Evolutionary conservation across 1,140 invertebrate species (phyloP), one percentile per base, ranked within the genome.

Genomic region (Colletes latitarsis): DNA sequence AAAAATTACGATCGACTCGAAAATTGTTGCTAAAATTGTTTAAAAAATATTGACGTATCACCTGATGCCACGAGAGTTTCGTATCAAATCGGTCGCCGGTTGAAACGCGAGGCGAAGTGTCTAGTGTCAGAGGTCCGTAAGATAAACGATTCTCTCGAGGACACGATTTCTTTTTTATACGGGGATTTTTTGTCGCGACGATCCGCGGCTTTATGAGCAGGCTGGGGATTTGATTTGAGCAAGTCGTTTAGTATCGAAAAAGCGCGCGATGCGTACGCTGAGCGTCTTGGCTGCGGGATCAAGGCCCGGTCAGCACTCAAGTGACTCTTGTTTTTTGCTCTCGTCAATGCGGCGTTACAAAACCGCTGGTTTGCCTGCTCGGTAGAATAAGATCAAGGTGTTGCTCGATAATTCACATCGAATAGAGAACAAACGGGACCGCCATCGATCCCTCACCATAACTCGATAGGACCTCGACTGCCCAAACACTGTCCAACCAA

Each of bases 271-370:
- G 64, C 64, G 41, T 49, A 17, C 2, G 6, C 17, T 4, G 15
- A 21, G 19, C 55, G 19, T 49, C 49, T 70, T 15, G 12, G n/a
- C 43, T 39, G 21, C 19, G 64, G 60, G 75, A 77, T 77, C 75
- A 77, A 77, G 75, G 75, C 66, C 55, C 55, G 75, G 75, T 69
- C 75, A 60, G 0, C 66, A 19, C 62, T 77, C 74, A 62, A 49
- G 66, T 77, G 66, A 69, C 60, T 77, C 69, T 55, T 53, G 53
- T 57, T 68, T 72, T 69, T 70, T 70, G 21, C 41, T 43, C 6
- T 43, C 12, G 21, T 52, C 10, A 14, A 69, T 19, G n/a, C 9
- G 12, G 21, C 43, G 55, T 60, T 70, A 49, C 63, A 60, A 67
- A 70, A 70, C 57, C 17, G 17, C 43, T 15, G 64, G 19, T 49